Conservation (phyloP, 2,113 vertebrate species). For the Alexandromys fortis region DNA sequence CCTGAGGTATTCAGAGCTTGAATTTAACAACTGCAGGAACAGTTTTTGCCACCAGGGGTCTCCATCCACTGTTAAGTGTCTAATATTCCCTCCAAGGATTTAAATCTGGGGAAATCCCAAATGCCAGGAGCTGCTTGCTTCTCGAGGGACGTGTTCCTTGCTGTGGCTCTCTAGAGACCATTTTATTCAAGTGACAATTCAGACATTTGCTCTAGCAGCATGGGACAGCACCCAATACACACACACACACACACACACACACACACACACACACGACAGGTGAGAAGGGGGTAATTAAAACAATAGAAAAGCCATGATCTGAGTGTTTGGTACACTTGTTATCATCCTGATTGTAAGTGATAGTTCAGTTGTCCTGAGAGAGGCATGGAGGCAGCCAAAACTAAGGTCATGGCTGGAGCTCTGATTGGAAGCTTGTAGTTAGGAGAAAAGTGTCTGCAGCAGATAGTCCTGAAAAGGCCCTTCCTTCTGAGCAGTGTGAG, state of each 20-base stretch:
- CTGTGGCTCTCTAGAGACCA: not conserved
- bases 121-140: not conserved
- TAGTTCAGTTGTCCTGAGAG: not conserved
- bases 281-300: not conserved
- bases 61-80: conserved; percentile 77
- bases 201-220: not conserved
- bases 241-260: no score
- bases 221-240: not conserved
- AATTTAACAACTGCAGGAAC: conserved; percentile 48
- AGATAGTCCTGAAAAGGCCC: not conserved
- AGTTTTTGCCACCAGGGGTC: conserved; percentile 82
- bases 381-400: not conserved
- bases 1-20: not conserved
- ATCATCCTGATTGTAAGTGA: no score
- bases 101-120: not conserved
- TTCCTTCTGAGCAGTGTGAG: accelerated
- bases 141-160: accelerated
- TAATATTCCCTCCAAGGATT: not conserved
- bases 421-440: not conserved
- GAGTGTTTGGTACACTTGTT: accelerated
- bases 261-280: no score
- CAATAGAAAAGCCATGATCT: not conserved
- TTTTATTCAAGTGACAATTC: not conserved
- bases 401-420: not conserved
- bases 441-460: not conserved